A percentile compares a stretch with the other conserved stretches of the same genome.
phyloP scores from a whole-genome alignment of 2,888 invertebrate genomes.

The Erebia epiphron region DNA sequence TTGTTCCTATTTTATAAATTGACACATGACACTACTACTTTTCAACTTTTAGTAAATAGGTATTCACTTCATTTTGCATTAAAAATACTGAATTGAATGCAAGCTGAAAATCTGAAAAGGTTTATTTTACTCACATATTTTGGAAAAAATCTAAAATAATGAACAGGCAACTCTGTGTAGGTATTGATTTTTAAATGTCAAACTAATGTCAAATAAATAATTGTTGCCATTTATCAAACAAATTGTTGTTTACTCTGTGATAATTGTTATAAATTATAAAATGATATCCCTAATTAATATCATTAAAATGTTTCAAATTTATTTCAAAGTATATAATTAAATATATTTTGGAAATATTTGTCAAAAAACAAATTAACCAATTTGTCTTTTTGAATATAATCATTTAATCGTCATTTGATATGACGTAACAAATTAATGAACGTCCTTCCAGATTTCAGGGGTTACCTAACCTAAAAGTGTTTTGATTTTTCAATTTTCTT shows the following conservation, averaged over 20 bases:
- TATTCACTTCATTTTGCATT: background rate
- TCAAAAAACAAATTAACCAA: no score
- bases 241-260: no score
- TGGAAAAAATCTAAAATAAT: conserved; percentile 14
- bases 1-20: no score
- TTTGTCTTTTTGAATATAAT: conserved; percentile 22
- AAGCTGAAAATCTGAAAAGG: background rate
- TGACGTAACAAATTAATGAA: conserved; percentile 33
- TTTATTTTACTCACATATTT: conserved; percentile 22
- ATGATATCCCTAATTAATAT: no score
- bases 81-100: background rate
- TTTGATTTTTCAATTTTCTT: conserved; percentile 46
- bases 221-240: conserved; percentile 20
- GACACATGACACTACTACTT: background rate
- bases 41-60: background rate
- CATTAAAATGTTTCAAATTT: no score
- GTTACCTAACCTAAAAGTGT: conserved; percentile 52
- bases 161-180: background rate
- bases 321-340: no score
- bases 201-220: background rate
- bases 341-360: no score
- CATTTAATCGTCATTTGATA: background rate
- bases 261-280: no score
- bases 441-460: conserved; percentile 45
- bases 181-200: conserved; percentile 32